Evolutionary conservation across 2,797 vertebrate genomes (phyloP).

Genomic region (Schizothorax lantsangensis): DNA sequence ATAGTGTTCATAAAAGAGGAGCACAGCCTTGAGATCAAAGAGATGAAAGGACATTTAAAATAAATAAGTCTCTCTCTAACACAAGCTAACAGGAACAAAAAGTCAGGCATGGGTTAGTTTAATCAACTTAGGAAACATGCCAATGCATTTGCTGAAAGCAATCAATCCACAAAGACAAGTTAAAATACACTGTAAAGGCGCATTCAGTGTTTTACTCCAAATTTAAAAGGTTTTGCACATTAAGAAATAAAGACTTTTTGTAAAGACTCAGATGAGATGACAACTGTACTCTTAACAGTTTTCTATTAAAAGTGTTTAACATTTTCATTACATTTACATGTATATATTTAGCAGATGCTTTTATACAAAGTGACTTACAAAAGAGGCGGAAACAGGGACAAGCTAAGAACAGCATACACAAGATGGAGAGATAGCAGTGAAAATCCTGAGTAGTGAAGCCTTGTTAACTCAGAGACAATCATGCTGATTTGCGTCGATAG

Average conservation of each 20-base stretch:
- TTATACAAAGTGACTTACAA: neutral
- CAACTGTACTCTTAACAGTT: neutral
- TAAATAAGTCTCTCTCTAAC: neutral
- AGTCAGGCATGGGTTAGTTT: neutral
- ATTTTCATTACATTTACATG: neutral
- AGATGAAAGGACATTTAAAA: constrained; percentile 12
- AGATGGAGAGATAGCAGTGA: neutral
- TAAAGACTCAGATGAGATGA: neutral
- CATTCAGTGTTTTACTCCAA: neutral
- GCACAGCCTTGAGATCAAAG: neutral
- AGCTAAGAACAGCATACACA: neutral
- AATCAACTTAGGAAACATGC: neutral
- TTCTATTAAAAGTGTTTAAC: neutral
- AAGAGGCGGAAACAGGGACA: neutral
- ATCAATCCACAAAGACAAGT: neutral
- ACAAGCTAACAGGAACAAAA: neutral
- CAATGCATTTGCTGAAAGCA: neutral
- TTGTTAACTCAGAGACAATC: neutral
- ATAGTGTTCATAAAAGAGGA: neutral
- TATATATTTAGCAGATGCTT: neutral
- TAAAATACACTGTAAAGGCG: neutral
- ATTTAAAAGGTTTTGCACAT: neutral
- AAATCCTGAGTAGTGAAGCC: neutral
- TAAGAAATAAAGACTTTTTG: neutral
- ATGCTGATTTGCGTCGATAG: neutral